These are phyloP conservation scores for Alces alces DNA, from an alignment of 2,113 vertebrate species.

Conservation along the genomic window DNA sequence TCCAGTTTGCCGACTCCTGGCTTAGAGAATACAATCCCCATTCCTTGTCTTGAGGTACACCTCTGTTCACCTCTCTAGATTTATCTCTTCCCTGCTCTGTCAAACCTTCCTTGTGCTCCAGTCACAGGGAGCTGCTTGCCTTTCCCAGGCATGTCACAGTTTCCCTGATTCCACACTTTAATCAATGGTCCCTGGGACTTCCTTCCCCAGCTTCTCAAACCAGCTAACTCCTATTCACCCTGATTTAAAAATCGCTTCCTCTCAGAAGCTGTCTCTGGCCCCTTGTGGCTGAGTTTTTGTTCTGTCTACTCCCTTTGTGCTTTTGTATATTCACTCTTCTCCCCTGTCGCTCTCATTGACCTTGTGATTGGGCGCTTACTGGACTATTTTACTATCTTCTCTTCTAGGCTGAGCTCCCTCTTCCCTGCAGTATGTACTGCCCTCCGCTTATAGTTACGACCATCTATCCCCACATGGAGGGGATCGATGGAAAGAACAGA, in stretches of 20 bases:
- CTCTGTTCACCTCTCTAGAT: background rate
- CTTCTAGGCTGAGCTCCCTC: background rate
- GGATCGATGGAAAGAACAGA: background rate
- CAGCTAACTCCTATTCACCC: background rate
- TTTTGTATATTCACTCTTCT: background rate
- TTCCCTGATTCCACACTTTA: background rate
- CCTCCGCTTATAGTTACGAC: background rate
- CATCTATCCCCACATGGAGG: background rate
- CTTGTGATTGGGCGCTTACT: background rate
- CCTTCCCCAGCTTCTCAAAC: background rate
- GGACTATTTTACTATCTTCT: background rate
- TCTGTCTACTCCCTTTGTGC: background rate
- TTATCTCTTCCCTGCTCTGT: background rate
- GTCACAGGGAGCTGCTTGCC: background rate
- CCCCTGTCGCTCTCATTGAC: background rate
- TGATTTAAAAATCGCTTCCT: background rate
- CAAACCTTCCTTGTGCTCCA: background rate
- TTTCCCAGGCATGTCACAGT: background rate
- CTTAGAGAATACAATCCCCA: background rate
- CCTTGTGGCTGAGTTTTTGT: background rate
- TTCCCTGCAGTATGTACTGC: background rate
- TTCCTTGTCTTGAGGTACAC: background rate
- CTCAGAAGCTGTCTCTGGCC: background rate
- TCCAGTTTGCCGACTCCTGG: background rate
- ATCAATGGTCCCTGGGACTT: background rate